Evolutionary conservation across 2,797 vertebrate species (phyloP).

Genomic region (Urosaurus nigricauda): DNA sequence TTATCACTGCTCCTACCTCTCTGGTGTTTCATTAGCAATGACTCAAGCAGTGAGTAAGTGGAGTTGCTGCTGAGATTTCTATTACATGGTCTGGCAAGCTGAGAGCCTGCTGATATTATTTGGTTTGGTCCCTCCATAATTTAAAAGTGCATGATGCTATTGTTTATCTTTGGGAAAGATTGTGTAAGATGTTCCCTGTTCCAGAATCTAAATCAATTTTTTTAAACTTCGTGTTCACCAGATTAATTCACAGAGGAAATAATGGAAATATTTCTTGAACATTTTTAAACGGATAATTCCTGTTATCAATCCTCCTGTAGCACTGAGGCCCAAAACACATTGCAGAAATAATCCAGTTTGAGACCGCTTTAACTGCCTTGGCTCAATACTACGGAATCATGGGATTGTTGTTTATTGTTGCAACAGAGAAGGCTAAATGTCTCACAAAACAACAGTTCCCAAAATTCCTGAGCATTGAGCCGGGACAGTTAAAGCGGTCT

Average conservation of each 20-base stretch:
- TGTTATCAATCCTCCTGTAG: not conserved
- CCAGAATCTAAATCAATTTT: not conserved
- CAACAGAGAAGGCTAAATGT: too few species aligned
- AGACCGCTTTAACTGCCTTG: too few species aligned
- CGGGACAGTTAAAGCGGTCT: too few species aligned
- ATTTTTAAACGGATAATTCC: not conserved
- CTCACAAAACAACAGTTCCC: too few species aligned
- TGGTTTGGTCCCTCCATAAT: not conserved
- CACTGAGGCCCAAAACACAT: not conserved
- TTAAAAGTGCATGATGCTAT: not conserved
- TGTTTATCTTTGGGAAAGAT: not conserved
- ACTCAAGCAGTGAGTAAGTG: not conserved
- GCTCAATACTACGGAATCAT: too few species aligned
- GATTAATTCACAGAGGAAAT: not conserved
- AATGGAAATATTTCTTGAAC: not conserved
- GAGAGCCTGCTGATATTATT: not conserved
- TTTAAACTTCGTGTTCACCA: not conserved
- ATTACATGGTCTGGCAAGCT: conserved; percentile 20
- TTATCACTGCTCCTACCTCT: conserved; percentile 1
- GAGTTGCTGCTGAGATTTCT: conserved; percentile 27
- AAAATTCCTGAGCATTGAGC: too few species aligned
- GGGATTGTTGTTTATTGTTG: too few species aligned
- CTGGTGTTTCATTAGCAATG: conserved; percentile 28
- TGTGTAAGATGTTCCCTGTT: not conserved
- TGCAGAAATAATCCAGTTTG: too few species aligned